These are phyloP conservation scores for Scaptomyza graminum DNA, from an alignment of 1,140 invertebrate species.

Conservation along the genomic window DNA sequence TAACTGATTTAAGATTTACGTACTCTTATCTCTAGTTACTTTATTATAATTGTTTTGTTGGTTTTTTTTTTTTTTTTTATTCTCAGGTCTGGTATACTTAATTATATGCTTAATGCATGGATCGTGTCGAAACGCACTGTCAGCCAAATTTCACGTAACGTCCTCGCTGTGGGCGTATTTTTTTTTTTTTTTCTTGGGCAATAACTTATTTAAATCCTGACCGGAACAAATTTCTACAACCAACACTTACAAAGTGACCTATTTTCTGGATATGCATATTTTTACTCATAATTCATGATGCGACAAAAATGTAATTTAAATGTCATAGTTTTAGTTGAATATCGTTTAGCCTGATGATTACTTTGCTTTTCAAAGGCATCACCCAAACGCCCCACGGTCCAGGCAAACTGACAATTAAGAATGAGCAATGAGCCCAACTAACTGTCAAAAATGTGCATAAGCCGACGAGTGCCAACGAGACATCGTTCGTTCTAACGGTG, in stretches of 20 bases:
- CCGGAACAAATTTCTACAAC: background rate
- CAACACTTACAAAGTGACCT: background rate
- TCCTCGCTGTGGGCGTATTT: background rate
- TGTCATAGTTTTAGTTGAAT: too few relatives aligned
- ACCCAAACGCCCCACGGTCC: constrained; percentile 17
- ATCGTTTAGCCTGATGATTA: background rate
- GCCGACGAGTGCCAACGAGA: constrained; percentile 17
- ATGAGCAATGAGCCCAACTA: constrained; percentile 58
- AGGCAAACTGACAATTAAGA: constrained; percentile 31
- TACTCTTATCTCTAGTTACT: too few relatives aligned
- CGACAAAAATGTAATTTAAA: too few relatives aligned
- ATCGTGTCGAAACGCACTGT: constrained; percentile 10
- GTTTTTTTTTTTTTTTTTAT: too few relatives aligned
- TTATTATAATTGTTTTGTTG: too few relatives aligned
- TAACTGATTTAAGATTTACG: too few relatives aligned
- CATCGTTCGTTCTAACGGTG: constrained; percentile 58
- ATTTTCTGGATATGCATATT: too few relatives aligned
- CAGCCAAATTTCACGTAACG: background rate
- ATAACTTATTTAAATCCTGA: constrained; percentile 10
- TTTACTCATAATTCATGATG: too few relatives aligned
- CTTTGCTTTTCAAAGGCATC: background rate
- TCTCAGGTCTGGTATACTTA: too few relatives aligned
- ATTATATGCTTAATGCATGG: constrained; percentile 11
- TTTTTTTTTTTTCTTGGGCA: background rate
- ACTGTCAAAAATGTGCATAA: constrained; percentile 49